Conservation (phyloP, 2,113 vertebrate species). For the Brachypteracias leptosomus region DNA sequence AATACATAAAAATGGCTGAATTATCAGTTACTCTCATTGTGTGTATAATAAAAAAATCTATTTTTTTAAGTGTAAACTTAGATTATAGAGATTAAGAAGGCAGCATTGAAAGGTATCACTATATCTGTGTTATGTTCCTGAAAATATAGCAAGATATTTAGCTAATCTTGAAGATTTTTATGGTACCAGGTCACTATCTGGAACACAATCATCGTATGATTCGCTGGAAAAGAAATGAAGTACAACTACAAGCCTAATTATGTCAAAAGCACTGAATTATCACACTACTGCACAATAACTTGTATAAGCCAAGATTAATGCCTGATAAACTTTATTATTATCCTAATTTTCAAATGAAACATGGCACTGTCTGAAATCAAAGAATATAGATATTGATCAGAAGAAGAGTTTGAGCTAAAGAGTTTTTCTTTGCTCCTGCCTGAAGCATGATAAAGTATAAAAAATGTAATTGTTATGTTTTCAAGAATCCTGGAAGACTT, state of each 20-base stretch:
- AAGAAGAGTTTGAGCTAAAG: neutral
- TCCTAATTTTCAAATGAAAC: neutral
- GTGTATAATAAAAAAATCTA: neutral
- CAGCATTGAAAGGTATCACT: neutral
- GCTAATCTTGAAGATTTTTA: neutral
- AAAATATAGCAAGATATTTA: neutral
- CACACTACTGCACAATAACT: neutral
- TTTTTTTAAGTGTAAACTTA: neutral
- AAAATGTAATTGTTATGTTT: neutral
- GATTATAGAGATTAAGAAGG: neutral
- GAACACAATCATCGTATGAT: neutral
- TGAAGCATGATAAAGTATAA: neutral
- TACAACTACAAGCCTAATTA: neutral
- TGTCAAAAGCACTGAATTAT: neutral
- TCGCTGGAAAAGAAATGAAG: neutral
- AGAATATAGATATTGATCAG: fast-evolving
- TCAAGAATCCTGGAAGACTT: neutral
- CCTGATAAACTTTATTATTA: neutral
- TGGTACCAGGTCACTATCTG: neutral
- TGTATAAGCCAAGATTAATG: neutral
- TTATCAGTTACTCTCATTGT: neutral
- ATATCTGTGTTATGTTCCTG: too few relatives aligned
- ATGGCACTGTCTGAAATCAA: neutral
- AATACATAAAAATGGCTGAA: neutral
- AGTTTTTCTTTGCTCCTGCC: neutral